Base-by-base conservation (phyloP, 2,797 vertebrate genomes). In the Phrynocephalus vlangalii region DNA sequence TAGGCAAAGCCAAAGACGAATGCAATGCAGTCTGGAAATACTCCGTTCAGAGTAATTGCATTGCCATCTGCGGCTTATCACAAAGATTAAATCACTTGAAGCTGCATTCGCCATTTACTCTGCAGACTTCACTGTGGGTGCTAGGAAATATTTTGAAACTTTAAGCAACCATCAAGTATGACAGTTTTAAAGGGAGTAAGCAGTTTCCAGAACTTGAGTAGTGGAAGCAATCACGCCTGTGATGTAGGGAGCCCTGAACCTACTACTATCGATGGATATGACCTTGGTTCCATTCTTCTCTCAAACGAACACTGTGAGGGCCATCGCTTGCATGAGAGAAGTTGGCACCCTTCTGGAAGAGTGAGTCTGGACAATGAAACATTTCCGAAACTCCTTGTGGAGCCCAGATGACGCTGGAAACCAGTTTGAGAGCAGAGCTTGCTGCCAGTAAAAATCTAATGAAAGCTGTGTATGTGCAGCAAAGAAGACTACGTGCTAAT, bases 391-490 rank as follows among this genome's bases (percentile, higher is more conserved):
- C 72, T 91, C 87, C 91, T 92, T 50, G 6, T 93, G 90, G 91
- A 87, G 93, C 81, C 87, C 92, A 87, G 79, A 82, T 71, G 90
- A 95, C 90, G 81, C 78, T 87, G 88, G 81, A 88, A 86, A 88
- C 87, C 87, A 89, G 88, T 94, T 95, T 95, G 90, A 91, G 86
- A 91, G 92, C 88, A 94, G 86, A 88, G 73, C 93, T 90, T 91
- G 91, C 91, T 93, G 89, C 94, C 90, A 93, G 91, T 75, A 89
- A 92, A n/a, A 95, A 93, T 88, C 88, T 87, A 94, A 94, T 93
- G 87, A 90, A 71, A 96, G 93, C 75, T 89, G 94, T 85, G 56
- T 86, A 72, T 71, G 22, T 71, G 78, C 87, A 89, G 83, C 89
- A 89, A 79, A 33, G 90, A 85, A 88, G 88, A 92, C 91, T 87